Evolutionary conservation across 2,888 invertebrate genomes (phyloP).

Genomic region (Poecilus cupreus): DNA sequence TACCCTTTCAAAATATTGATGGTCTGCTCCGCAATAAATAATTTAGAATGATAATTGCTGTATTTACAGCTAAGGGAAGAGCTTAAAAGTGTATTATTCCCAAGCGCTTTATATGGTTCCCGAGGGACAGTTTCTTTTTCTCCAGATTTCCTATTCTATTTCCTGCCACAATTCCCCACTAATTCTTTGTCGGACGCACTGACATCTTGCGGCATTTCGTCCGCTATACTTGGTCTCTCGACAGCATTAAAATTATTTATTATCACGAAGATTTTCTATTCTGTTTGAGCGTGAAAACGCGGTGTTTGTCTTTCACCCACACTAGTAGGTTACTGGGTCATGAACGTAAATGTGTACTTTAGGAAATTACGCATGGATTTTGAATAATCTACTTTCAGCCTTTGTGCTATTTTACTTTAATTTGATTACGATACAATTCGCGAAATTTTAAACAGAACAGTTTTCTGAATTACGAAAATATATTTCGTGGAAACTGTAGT

Average conservation of each 20-base stretch:
- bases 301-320: neutral
- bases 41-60: too few species aligned
- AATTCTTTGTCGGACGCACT: neutral
- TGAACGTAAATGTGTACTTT: constrained; percentile 44
- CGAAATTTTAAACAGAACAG: too few species aligned
- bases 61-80: too few species aligned
- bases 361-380: constrained; percentile 12
- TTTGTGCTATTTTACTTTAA: neutral
- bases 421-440: too few species aligned
- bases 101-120: neutral
- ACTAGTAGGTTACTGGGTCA: constrained; percentile 49
- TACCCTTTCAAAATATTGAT: too few species aligned
- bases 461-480: too few species aligned
- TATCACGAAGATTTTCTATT: constrained; percentile 5
- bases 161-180: neutral
- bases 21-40: too few species aligned
- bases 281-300: neutral
- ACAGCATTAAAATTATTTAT: constrained; percentile 29
- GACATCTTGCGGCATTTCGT: neutral
- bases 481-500: too few species aligned
- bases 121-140: neutral
- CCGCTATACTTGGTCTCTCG: neutral
- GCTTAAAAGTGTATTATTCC: neutral
- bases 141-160: constrained; percentile 27
- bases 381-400: neutral